Conservation (phyloP, 2,888 invertebrate species). For the Hirtodrosophila alboralis region DNA sequence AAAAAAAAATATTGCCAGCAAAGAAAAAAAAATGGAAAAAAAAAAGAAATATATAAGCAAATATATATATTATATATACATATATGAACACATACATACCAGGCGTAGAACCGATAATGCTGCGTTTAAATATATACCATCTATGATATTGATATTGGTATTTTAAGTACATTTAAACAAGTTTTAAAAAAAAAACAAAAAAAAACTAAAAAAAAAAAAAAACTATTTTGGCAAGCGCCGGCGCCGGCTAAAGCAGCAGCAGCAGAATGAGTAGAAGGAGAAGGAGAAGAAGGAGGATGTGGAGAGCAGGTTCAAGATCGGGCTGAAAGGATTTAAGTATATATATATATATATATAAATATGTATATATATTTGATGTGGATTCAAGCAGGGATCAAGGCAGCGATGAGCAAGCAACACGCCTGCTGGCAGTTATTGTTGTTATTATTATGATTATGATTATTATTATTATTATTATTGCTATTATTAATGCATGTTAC, state of each 20-base stretch:
- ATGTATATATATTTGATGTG: slow-evolving; percentile 17
- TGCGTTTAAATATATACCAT: too few relatives aligned
- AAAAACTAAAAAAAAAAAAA: slow-evolving; percentile 16
- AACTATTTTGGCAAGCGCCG: slow-evolving; percentile 69
- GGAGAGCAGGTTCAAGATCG: slow-evolving; percentile 3
- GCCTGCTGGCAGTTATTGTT: slow-evolving; percentile 74
- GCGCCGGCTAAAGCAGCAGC: slow-evolving; percentile 68
- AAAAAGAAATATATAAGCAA: too few relatives aligned
- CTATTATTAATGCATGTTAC: slow-evolving; percentile 64
- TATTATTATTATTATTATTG: slow-evolving; percentile 49
- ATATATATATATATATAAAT: too few relatives aligned
- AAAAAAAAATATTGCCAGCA: slow-evolving; percentile 61
- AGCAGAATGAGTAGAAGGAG: slow-evolving; percentile 24
- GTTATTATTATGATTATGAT: slow-evolving; percentile 61
- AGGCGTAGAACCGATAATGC: too few relatives aligned
- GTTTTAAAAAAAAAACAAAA: slow-evolving; percentile 19
- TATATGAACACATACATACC: slow-evolving; percentile 17
- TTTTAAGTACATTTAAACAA: slow-evolving; percentile 29
- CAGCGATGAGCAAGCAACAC: slow-evolving; percentile 36
- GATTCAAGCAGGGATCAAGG: slow-evolving; percentile 59
- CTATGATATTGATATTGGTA: too few relatives aligned
- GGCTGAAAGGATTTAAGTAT: slow-evolving; percentile 6
- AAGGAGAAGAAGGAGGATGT: too few relatives aligned
- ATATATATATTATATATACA: slow-evolving; percentile 11
- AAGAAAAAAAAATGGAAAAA: slow-evolving; percentile 5